Evolutionary conservation across 2,113 vertebrate species (phyloP).

Genomic region (Geothlypis trichas): DNA sequence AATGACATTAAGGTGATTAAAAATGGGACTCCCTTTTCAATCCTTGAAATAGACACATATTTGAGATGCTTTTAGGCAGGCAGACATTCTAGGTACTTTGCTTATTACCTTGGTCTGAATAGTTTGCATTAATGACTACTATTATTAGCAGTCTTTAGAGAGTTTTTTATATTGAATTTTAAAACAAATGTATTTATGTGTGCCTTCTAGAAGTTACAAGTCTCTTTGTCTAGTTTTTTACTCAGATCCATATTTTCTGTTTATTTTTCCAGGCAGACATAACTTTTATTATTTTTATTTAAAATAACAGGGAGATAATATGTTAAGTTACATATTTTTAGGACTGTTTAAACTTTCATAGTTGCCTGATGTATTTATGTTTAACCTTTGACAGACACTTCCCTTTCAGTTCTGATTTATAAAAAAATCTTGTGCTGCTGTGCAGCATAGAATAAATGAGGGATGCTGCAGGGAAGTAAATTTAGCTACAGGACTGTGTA

Average conservation of each 20-base stretch:
- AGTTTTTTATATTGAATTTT: background rate
- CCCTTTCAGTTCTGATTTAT: background rate
- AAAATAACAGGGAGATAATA: background rate
- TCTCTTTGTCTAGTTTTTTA: background rate
- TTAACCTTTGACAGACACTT: background rate
- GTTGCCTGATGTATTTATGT: background rate
- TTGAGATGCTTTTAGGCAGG: background rate
- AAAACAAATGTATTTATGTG: background rate
- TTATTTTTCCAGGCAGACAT: background rate
- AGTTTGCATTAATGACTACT: background rate
- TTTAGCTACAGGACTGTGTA: background rate
- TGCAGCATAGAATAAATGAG: background rate
- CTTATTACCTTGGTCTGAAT: background rate
- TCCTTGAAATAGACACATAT: background rate
- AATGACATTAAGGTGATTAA: background rate
- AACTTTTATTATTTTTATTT: background rate
- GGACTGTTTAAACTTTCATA: slow-evolving; percentile 4
- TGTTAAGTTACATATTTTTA: background rate
- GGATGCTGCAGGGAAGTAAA: background rate
- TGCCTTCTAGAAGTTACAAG: background rate
- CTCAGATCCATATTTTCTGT: background rate
- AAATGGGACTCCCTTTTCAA: background rate
- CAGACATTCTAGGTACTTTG: background rate
- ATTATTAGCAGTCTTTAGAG: background rate
- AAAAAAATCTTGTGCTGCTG: background rate